These are phyloP conservation scores for Choristoneura fumiferana DNA, from an alignment of 1,140 invertebrate species.

Conservation along the genomic window DNA sequence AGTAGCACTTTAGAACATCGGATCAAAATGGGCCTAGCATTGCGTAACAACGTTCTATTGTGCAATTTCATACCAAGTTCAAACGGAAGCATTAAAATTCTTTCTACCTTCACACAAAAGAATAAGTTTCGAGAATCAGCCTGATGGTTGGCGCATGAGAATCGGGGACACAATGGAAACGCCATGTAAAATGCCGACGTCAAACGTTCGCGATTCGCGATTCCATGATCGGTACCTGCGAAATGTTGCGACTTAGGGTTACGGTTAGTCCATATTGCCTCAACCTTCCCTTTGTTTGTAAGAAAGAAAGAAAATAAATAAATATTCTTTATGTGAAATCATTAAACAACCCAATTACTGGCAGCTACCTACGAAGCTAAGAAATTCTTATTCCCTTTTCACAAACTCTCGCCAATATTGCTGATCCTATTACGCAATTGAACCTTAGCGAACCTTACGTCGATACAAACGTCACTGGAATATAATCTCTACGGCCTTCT, in stretches of 20 bases:
- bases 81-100: constrained; percentile 74
- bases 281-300: no score
- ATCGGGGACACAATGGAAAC: constrained; percentile 51
- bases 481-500: neutral
- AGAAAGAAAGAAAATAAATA: no score
- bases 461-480: neutral
- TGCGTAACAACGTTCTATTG: constrained; percentile 54
- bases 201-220: neutral
- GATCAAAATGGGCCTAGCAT: constrained; percentile 29
- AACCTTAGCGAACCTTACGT: neutral
- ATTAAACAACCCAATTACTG: no score
- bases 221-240: no score
- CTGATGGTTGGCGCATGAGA: constrained; percentile 60
- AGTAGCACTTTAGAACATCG: neutral
- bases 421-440: constrained; percentile 4
- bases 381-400: neutral
- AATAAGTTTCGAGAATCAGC: constrained; percentile 68
- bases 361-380: no score
- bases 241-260: no score
- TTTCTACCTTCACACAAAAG: constrained; percentile 66
- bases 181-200: constrained; percentile 29
- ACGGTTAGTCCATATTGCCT: no score
- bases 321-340: no score
- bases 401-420: neutral
- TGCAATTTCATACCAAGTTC: constrained; percentile 60